Conservation (phyloP, 2,797 vertebrate species). For the Coracias cyanogaster region DNA sequence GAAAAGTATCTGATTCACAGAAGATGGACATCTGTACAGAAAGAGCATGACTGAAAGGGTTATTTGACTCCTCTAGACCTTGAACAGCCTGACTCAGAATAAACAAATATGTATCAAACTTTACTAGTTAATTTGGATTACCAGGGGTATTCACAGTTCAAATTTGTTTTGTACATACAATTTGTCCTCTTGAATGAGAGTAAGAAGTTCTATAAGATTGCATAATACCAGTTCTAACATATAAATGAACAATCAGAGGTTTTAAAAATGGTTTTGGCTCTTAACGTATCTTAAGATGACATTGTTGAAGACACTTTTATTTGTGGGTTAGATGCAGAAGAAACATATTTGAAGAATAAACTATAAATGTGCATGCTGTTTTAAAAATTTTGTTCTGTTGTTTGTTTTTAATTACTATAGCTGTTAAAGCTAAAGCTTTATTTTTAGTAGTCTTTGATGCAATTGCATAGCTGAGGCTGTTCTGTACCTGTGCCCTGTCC, state of each 20-base stretch:
- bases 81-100: background rate
- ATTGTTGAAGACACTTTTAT: background rate
- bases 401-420: background rate
- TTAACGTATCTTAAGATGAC: background rate
- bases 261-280: background rate
- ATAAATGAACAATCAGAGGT: background rate
- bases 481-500: background rate
- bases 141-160: background rate
- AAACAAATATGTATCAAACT: background rate
- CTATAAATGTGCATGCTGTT: background rate
- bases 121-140: background rate
- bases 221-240: background rate
- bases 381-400: background rate
- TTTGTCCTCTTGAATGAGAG: background rate
- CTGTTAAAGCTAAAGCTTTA: background rate
- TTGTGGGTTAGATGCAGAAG: background rate
- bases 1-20: background rate
- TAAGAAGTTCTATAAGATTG: background rate
- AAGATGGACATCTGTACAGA: background rate
- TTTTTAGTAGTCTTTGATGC: background rate
- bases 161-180: background rate
- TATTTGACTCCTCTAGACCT: background rate
- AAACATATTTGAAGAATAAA: background rate
- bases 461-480: background rate
- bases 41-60: background rate